phyloP scores from a whole-genome alignment of 2,888 invertebrate genomes.

The Netelia melanura region DNA sequence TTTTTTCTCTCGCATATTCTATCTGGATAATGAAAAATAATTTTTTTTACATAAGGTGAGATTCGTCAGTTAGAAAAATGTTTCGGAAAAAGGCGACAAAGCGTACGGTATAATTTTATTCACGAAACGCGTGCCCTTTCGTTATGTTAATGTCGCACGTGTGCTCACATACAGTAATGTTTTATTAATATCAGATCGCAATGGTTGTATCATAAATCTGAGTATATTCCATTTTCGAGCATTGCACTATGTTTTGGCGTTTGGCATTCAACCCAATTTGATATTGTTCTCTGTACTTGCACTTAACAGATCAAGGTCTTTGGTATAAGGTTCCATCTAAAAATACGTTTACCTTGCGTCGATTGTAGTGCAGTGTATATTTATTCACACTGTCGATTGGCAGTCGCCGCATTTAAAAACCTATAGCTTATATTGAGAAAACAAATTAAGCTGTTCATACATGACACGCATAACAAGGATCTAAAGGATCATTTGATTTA shows the following conservation, averaged over 20 bases:
- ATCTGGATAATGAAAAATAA: background rate
- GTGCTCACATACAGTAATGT: background rate
- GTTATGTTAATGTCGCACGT: constrained; percentile 10
- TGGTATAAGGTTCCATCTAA: constrained; percentile 36
- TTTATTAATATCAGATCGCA: background rate
- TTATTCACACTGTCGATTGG: constrained; percentile 27
- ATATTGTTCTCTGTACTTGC: constrained; percentile 42
- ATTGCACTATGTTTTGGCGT: background rate
- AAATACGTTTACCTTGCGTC: constrained; percentile 63
- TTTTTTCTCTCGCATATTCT: constrained; percentile 7
- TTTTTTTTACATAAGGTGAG: constrained; percentile 32
- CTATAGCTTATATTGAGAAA: background rate
- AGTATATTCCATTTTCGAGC: background rate
- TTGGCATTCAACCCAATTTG: constrained; percentile 27
- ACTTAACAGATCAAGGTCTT: constrained; percentile 49
- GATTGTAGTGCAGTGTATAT: constrained; percentile 42
- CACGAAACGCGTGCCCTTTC: constrained; percentile 13
- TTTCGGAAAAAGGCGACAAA: constrained; percentile 6
- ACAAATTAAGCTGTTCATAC: background rate
- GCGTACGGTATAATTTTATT: background rate
- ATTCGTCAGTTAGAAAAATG: constrained; percentile 19
- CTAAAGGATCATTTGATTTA: background rate
- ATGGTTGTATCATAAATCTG: background rate
- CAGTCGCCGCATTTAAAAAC: constrained; percentile 28
- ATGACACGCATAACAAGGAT: background rate